Percentiles rank a stretch among this genome's conserved stretches.
phyloP scores from a whole-genome alignment of 2,888 invertebrate genomes.

The Oxystoma pomonae region DNA sequence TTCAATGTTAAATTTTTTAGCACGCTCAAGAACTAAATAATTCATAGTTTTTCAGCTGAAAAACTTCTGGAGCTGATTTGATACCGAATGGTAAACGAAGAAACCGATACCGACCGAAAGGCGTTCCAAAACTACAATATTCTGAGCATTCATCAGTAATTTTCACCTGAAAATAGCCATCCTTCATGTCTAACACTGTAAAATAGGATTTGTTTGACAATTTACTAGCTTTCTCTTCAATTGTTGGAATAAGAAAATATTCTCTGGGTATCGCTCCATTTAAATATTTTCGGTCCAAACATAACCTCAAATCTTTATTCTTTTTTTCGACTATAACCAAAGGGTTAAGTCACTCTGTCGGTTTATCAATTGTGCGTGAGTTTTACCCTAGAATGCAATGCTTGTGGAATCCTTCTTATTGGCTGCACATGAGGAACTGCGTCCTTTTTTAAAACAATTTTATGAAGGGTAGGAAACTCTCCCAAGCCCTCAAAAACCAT shows the following conservation, averaged over 20 bases:
- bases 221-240: slow-evolving; percentile 18
- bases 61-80: neutral
- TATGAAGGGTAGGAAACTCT: slow-evolving; percentile 14
- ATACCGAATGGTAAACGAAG: neutral
- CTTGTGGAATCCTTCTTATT: slow-evolving; percentile 13
- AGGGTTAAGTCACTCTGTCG: slow-evolving; percentile 22
- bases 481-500: slow-evolving; percentile 16
- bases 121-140: slow-evolving; percentile 21
- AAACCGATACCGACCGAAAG: slow-evolving; percentile 17
- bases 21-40: slow-evolving; percentile 25
- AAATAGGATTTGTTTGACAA: slow-evolving; percentile 17
- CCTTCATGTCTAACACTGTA: slow-evolving; percentile 21
- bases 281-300: slow-evolving; percentile 21
- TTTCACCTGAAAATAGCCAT: too few species aligned
- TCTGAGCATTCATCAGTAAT: slow-evolving; percentile 17
- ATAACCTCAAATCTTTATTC: slow-evolving; percentile 20
- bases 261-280: slow-evolving; percentile 14
- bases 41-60: slow-evolving; percentile 3
- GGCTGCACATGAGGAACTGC: slow-evolving; percentile 14
- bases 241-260: slow-evolving; percentile 9
- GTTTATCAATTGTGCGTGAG: slow-evolving; percentile 16
- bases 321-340: slow-evolving; percentile 26
- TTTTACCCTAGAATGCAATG: slow-evolving; percentile 15
- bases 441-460: slow-evolving; percentile 15
- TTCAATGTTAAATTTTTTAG: slow-evolving; percentile 18